Percentiles rank a stretch among this genome's conserved stretches.
Conservation (phyloP, 2,113 vertebrate genomes). For the Fregata magnificens region DNA sequence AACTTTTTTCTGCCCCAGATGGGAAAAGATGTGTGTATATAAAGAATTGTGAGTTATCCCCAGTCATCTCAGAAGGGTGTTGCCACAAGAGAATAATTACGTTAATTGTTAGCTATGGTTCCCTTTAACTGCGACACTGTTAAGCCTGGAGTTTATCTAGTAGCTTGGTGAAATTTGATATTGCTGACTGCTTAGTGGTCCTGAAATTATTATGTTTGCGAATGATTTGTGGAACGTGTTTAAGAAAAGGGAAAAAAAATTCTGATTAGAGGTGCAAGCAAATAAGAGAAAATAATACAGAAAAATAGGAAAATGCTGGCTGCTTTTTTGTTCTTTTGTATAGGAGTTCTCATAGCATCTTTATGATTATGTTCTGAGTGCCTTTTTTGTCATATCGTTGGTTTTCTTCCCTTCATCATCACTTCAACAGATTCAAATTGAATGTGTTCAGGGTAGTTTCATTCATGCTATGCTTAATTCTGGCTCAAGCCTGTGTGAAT, state of each 20-base stretch:
- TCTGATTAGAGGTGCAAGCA: background rate
- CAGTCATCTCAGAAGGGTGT: background rate
- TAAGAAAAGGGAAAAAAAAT: background rate
- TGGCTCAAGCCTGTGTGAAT: background rate
- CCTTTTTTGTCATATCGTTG: background rate
- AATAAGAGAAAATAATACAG: background rate
- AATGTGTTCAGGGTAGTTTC: background rate
- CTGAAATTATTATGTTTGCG: background rate
- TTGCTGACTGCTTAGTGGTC: background rate
- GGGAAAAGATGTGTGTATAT: background rate
- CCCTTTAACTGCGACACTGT: background rate
- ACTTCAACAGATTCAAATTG: background rate
- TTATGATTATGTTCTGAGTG: background rate
- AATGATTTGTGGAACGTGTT: background rate
- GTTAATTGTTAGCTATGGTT: background rate
- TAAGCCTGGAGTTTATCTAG: background rate
- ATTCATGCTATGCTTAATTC: background rate
- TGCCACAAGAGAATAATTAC: background rate
- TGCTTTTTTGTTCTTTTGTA: accelerated
- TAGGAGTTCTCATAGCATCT: background rate
- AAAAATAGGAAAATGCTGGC: background rate
- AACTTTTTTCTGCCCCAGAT: background rate
- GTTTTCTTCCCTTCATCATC: background rate
- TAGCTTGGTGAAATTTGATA: background rate
- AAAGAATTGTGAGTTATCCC: background rate